Percentiles rank a stretch among this genome's conserved stretches.
phyloP scores from a whole-genome alignment of 1,140 invertebrate species.

The Apocrypta bakeri region DNA sequence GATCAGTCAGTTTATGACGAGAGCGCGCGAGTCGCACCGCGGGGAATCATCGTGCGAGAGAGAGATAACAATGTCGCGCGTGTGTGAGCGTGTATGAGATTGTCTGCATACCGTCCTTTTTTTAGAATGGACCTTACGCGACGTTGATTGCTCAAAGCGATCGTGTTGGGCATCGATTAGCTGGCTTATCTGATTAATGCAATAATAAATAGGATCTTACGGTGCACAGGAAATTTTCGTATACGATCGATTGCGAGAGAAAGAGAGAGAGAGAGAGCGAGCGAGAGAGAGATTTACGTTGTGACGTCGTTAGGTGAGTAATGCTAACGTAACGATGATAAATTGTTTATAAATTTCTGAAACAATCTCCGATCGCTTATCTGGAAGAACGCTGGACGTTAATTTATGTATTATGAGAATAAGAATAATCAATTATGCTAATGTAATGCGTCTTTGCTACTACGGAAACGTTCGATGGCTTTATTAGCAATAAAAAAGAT shows the following conservation, averaged over 20 bases:
- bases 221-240: neutral
- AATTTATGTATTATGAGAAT: neutral
- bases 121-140: neutral
- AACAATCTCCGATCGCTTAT: neutral
- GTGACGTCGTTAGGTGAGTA: neutral
- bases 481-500: neutral
- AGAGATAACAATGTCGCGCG: slow-evolving; percentile 52
- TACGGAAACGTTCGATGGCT: neutral
- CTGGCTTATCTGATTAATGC: slow-evolving; percentile 20
- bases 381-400: neutral
- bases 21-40: slow-evolving; percentile 48
- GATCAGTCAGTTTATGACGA: slow-evolving; percentile 62
- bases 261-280: no score
- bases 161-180: slow-evolving; percentile 13
- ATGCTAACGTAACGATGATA: neutral
- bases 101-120: neutral
- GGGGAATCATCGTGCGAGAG: slow-evolving; percentile 44
- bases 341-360: neutral
- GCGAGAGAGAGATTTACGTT: neutral
- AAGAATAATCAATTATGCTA: neutral
- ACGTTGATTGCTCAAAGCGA: slow-evolving; percentile 25
- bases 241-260: neutral
- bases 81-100: neutral
- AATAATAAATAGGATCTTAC: slow-evolving; percentile 10
- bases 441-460: neutral